Percentiles rank a stretch among this genome's conserved stretches.
These are phyloP conservation scores for Corythaeola cristata DNA, from an alignment of 2,113 vertebrate genomes.

Conservation along the genomic window DNA sequence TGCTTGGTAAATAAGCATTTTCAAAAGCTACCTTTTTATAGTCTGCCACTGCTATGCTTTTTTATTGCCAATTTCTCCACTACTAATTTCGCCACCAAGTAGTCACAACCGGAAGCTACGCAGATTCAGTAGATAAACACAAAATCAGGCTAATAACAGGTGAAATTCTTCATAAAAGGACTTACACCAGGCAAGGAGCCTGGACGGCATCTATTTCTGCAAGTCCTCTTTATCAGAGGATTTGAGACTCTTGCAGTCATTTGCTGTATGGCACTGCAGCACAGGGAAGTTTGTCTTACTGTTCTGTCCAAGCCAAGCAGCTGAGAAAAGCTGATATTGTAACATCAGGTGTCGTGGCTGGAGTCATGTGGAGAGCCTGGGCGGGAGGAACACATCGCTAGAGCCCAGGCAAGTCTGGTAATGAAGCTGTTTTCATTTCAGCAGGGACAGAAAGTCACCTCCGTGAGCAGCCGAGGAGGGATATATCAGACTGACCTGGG, in stretches of 20 bases:
- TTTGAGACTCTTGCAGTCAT: not conserved
- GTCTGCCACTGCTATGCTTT: not conserved
- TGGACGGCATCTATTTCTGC: not conserved
- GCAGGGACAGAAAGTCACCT: not conserved
- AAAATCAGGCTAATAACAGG: not conserved
- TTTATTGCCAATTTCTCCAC: not conserved
- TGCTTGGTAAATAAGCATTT: not conserved
- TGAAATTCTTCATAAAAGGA: not conserved
- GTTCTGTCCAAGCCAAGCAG: not conserved
- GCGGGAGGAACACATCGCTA: not conserved
- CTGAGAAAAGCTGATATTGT: not conserved
- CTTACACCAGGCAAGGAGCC: not conserved
- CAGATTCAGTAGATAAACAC: not conserved
- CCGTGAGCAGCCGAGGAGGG: fast-evolving
- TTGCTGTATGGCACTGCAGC: not conserved
- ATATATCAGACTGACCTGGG: not conserved
- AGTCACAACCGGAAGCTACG: not conserved
- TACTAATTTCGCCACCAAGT: not conserved
- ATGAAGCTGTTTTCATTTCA: not conserved
- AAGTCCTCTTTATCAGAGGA: not conserved
- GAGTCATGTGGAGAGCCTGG: not conserved
- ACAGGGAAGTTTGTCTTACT: not conserved
- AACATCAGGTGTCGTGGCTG: fast-evolving
- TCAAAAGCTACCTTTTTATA: not conserved
- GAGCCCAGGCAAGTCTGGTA: not conserved